Evolutionary conservation across 1,140 invertebrate species (phyloP).

Genomic region (Lethocerus indicus): DNA sequence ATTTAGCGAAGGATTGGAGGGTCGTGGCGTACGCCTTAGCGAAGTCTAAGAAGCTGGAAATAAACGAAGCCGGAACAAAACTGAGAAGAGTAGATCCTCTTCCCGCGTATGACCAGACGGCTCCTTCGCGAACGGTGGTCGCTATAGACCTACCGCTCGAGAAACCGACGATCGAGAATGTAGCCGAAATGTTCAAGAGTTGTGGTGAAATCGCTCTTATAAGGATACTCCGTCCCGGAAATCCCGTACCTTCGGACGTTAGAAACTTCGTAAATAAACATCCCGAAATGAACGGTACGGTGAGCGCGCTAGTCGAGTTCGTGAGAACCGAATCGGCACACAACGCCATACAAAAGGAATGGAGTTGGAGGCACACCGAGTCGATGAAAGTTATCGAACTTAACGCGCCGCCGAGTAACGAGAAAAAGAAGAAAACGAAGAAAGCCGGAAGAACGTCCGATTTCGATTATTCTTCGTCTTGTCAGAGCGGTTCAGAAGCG

Average conservation of each 20-base stretch:
- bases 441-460: conserved; percentile 18
- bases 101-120: conserved; percentile 79
- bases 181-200: conserved; percentile 69
- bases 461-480: conserved; percentile 33
- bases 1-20: conserved; percentile 83
- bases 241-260: conserved; percentile 72
- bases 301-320: conserved; percentile 81
- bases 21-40: conserved; percentile 70
- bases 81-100: conserved; percentile 68
- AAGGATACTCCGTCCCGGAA: conserved; percentile 67
- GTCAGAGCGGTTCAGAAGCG: conserved; percentile 45
- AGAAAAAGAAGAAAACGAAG: conserved; percentile 27
- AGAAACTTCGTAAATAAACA: conserved; percentile 77
- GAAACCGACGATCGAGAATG: conserved; percentile 66
- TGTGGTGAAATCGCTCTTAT: conserved; percentile 80
- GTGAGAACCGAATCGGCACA: conserved; percentile 69
- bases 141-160: conserved; percentile 69
- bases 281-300: conserved; percentile 64
- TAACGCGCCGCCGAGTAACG: conserved; percentile 23
- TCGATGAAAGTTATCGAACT: conserved; percentile 20
- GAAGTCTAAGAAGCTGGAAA: conserved; percentile 62
- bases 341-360: conserved; percentile 50
- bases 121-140: conserved; percentile 76
- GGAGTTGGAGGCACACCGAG: conserved; percentile 23
- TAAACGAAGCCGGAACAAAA: conserved; percentile 83